Evolutionary conservation across 2,888 invertebrate species (phyloP), one percentile per base, ranked within the genome.

Genomic region (Andrena fulva): DNA sequence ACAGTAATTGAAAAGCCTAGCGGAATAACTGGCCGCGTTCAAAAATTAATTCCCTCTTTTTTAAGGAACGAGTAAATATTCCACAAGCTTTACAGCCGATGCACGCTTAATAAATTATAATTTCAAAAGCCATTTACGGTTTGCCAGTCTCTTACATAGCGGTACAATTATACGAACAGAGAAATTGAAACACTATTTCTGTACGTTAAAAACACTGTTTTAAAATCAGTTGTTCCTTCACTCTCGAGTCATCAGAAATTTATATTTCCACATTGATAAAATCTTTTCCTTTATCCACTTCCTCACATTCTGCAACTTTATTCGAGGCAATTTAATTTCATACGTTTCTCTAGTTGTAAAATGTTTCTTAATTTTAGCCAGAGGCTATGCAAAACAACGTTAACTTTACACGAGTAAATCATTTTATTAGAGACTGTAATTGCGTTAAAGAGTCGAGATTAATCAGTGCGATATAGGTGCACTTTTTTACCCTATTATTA

Each of bases 1-100:
- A 66, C 78, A 72, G 81, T 85, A 85, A 85, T 85, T 85, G 81
- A 80, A 80, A 80, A 73, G 63, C 81, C 80, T 73, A 68, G 63
- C 50, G 50, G 62, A 80, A 72, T 63, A 73, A 80, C 68, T 67
- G 56, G 50, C 68, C 66, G 29, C 80, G 67, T 73, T 80, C 27
- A 50, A 80, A 73, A 68, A 80, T 80, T 72, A 50, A 72, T 48
- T 60, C 35, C 52, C 20, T 52, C 20, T 24, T 48, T 60, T 7
- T 16, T 8, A 1, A 29, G 24, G 27, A 73, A 60, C 24, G n/a
- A 29, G 50, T 20, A 29, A 74, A 64, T 24, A 52, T 60, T 62
- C 2, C 29, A 7, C 31, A 10, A 29, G 52, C 29, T 24, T 6
- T 10, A 3, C 4, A 7, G 6, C 7, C 29, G 3, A 52, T 6